A percentile compares a stretch with the other conserved stretches of the same genome.
These are phyloP conservation scores for Leptodactylus fuscus DNA, from an alignment of 2,113 vertebrate genomes.

Conservation along the genomic window DNA sequence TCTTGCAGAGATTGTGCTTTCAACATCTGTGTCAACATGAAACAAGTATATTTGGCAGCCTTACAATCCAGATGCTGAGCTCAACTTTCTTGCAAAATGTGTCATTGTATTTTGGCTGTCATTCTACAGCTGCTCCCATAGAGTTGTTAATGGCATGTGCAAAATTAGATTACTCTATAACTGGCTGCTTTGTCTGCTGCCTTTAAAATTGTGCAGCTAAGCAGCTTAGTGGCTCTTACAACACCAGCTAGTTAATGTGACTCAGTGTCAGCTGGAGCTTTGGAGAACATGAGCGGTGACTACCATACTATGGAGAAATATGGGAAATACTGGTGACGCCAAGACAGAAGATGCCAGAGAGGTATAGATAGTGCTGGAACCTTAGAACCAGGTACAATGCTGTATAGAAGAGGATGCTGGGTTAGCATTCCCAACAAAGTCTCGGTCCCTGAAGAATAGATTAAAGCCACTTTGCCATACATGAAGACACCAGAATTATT, in stretches of 20 bases:
- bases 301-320: not conserved
- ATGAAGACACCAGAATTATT: too few species aligned
- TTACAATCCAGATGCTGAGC: slow-evolving; percentile 59
- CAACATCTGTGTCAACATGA: slow-evolving; percentile 56
- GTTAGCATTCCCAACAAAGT: too few species aligned
- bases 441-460: too few species aligned
- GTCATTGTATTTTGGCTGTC: slow-evolving; percentile 50
- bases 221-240: slow-evolving; percentile 20
- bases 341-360: too few species aligned
- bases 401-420: too few species aligned
- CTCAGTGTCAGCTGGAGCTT: slow-evolving; percentile 11
- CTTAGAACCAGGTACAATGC: too few species aligned
- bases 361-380: too few species aligned
- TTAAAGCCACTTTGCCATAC: too few species aligned
- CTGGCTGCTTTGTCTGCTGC: slow-evolving; percentile 44
- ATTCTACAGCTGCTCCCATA: slow-evolving; percentile 52
- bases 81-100: slow-evolving; percentile 49
- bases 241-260: not conserved
- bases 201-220: slow-evolving; percentile 34
- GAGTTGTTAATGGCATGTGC: slow-evolving; percentile 51
- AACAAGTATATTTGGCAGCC: slow-evolving; percentile 50
- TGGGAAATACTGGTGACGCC: too few species aligned
- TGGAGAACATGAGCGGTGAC: not conserved
- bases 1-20: slow-evolving; percentile 18
- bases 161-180: slow-evolving; percentile 54